Conservation (phyloP, 2,888 invertebrate species). For the Scaptomyza cyrtandrae region DNA sequence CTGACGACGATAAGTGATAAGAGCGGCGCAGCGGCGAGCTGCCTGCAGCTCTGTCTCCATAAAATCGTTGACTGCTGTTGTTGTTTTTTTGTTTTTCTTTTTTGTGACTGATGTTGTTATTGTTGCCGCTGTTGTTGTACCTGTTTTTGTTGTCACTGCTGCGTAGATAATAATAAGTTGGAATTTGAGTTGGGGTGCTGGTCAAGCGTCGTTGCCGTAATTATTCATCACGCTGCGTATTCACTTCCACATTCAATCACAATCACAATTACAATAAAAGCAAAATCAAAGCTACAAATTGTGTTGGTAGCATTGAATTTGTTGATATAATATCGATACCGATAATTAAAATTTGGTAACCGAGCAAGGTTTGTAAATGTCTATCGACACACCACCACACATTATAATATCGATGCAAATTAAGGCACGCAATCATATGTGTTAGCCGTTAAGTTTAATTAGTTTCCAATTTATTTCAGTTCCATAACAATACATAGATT, state of each 20-base stretch:
- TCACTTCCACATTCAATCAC: conserved; percentile 54
- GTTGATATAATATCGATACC: conserved; percentile 47
- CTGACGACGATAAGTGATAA: conserved; percentile 44
- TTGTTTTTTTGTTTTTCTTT: conserved; percentile 10
- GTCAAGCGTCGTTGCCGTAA: conserved; percentile 25
- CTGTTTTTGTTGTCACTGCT: conserved; percentile 25
- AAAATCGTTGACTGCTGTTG: conserved; percentile 34
- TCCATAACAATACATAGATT: conserved; percentile 33
- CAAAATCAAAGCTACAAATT: conserved; percentile 48
- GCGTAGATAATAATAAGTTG: conserved; percentile 47
- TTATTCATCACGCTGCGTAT: conserved; percentile 33
- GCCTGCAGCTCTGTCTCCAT: conserved; percentile 30
- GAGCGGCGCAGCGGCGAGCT: conserved; percentile 36
- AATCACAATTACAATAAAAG: conserved; percentile 54
- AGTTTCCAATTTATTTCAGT: conserved; percentile 27
- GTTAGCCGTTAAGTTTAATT: conserved; percentile 1
- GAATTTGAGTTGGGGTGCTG: conserved; percentile 35
- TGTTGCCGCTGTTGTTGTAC: conserved; percentile 10
- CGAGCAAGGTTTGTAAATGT: not conserved
- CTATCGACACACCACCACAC: conserved; percentile 37
- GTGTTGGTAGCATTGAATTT: conserved; percentile 32
- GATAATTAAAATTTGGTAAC: conserved; percentile 6
- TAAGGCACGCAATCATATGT: not conserved
- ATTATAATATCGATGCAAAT: not conserved
- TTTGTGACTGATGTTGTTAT: conserved; percentile 7